Base-by-base conservation (phyloP, 2,888 invertebrate genomes). In the Netelia melanura region DNA sequence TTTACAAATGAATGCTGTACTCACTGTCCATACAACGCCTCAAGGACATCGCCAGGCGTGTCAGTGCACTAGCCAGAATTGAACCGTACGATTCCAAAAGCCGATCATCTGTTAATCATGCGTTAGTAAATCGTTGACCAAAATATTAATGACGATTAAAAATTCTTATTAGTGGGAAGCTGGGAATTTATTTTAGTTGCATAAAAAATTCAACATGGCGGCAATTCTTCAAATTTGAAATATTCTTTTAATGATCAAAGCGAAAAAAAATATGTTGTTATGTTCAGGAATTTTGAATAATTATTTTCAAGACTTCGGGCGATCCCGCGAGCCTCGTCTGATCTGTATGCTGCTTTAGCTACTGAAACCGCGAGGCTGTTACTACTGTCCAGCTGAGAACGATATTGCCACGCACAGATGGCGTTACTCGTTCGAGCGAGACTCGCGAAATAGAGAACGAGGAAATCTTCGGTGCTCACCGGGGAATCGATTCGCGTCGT, bases 21-120 rank as follows among this genome's bases (percentile, higher is more conserved):
- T 97, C 96, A 97, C 97, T 95, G 94, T 95, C 94, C 86, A 96
- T 95, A 93, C 96, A 96, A 94, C 95, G 95, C 92, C 95, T 96
- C 86, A 97, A 95, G 93, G 96, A 95, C 89, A 95, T 95, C 86
- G 95, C 95, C 91, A 97, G 95, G 89, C 95, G 94, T 10, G 95
- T 94, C 88, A 97, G 95, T 87, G 96, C 95, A 89, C 94, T 94
- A 91, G 96, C 95, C 90, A 97, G 94, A 87, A 95, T 94, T 83
- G 93, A 93, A 93, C 96, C 96, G 94, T 96, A 95, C 78, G 95
- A 95, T 93, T 94, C 94, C 94, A 96, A 95, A 90, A 92, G 88
- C 87, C 86, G 89, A 90, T 92, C 90, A 91, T 92, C 92, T 92
- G 90, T 90, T 90, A 90, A 91, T 90, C 74, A 76, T 74, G 87